Evolutionary conservation across 2,113 vertebrate genomes (phyloP).

Genomic region (Salvelinus fontinalis): DNA sequence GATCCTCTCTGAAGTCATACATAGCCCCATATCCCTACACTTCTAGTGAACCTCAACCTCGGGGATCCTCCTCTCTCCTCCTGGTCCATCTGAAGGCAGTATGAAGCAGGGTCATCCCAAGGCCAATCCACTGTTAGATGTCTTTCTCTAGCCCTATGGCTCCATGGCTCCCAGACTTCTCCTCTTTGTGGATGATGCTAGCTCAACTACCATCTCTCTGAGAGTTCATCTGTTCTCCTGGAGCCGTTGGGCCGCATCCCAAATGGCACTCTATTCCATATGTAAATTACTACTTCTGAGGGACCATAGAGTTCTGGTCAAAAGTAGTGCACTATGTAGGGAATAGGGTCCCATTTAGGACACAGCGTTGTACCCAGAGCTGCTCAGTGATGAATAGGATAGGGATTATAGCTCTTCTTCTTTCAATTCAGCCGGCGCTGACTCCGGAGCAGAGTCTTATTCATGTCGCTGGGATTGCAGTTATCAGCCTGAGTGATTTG

Average conservation of each 20-base stretch:
- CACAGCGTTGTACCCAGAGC: conserved; percentile 35
- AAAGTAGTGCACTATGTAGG: too few species aligned
- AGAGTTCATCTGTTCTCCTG: conserved; percentile 33
- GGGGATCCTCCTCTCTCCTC: neutral
- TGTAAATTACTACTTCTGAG: too few species aligned
- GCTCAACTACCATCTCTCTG: conserved; percentile 20
- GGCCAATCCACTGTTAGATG: conserved; percentile 43
- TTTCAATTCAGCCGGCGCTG: conserved; percentile 45
- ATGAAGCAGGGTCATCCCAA: conserved; percentile 24
- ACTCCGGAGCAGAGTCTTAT: conserved; percentile 29
- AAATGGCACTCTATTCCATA: too few species aligned
- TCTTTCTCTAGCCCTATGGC: conserved; percentile 2
- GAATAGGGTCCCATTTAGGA: too few species aligned
- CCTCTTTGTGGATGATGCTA: conserved; percentile 19
- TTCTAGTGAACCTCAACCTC: too few species aligned
- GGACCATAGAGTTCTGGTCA: too few species aligned
- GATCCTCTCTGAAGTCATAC: too few species aligned
- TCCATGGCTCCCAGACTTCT: neutral
- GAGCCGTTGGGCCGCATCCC: too few species aligned
- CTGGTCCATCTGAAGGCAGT: neutral
- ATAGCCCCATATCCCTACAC: too few species aligned
- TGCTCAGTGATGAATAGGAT: conserved; percentile 42
- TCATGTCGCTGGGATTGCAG: conserved; percentile 24
- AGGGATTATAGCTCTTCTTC: conserved; percentile 48
- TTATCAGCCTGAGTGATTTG: conserved; percentile 42